A percentile compares a stretch with the other conserved stretches of the same genome.
These are phyloP conservation scores for Drosophila putrida DNA, from an alignment of 2,888 invertebrate species.

Conservation along the genomic window DNA sequence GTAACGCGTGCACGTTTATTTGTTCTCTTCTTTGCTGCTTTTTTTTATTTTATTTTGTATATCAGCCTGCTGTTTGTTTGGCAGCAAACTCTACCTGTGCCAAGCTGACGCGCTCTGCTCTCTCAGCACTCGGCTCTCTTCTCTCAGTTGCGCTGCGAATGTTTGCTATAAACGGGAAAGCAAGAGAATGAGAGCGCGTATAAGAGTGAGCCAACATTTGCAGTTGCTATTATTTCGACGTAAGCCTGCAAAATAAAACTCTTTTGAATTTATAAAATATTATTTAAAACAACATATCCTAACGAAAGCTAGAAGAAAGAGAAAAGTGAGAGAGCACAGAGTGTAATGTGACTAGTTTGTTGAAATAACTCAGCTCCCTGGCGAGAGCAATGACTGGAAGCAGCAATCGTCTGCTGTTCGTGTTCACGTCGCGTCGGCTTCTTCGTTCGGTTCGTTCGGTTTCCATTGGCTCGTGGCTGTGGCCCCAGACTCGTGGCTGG, in stretches of 20 bases:
- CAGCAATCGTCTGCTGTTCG: conserved; percentile 34
- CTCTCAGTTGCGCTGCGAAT: conserved; percentile 44
- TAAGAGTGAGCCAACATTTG: neutral
- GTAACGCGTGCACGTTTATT: conserved; percentile 70
- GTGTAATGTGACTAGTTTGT: conserved; percentile 21
- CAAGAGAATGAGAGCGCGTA: conserved; percentile 22
- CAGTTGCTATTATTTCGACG: neutral
- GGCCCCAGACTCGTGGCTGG: conserved; percentile 53
- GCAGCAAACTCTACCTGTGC: conserved; percentile 52
- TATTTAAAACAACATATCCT: conserved; percentile 45
- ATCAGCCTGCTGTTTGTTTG: conserved; percentile 58
- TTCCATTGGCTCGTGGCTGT: conserved; percentile 39
- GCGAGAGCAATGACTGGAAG: conserved; percentile 42
- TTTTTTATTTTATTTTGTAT: conserved; percentile 15
- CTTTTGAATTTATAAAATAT: conserved; percentile 69
- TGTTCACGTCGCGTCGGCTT: conserved; percentile 14
- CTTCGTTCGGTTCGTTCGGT: conserved; percentile 3
- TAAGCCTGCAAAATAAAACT: conserved; percentile 16
- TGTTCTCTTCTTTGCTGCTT: conserved; percentile 28
- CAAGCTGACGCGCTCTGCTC: conserved; percentile 16
- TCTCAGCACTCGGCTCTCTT: conserved; percentile 1
- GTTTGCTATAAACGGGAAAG: conserved; percentile 77
- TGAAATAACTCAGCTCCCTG: conserved; percentile 31
- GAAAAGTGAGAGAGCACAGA: conserved; percentile 17
- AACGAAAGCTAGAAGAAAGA: neutral